phyloP scores from a whole-genome alignment of 2,113 vertebrate genomes.

The Hippocampus comes region DNA sequence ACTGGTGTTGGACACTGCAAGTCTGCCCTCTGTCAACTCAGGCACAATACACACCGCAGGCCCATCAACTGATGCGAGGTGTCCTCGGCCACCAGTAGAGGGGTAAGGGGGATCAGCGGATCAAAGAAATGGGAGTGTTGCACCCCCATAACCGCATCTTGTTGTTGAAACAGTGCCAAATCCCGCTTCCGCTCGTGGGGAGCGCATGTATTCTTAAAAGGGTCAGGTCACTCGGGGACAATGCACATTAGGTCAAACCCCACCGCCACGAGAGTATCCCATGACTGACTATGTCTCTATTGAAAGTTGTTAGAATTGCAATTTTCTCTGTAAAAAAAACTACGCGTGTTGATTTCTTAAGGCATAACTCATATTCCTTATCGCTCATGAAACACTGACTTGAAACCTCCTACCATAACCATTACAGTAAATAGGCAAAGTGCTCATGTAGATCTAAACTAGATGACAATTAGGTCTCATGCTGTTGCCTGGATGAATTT shows the following conservation, averaged over 20 bases:
- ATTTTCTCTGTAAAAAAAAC: constrained; percentile 10
- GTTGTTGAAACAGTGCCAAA: constrained; percentile 44
- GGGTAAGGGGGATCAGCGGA: constrained; percentile 46
- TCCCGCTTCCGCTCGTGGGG: constrained; percentile 32
- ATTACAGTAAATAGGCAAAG: not conserved
- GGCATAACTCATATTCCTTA: not conserved
- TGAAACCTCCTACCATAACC: not conserved
- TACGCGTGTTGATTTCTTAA: constrained; percentile 15
- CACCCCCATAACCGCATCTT: constrained; percentile 47
- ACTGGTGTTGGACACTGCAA: constrained; percentile 55
- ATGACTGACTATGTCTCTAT: constrained; percentile 18
- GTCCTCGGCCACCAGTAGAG: constrained; percentile 47
- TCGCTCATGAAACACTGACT: not conserved
- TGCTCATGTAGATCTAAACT: not conserved
- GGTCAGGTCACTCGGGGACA: constrained; percentile 47
- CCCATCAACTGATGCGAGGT: constrained; percentile 63
- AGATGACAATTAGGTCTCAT: constrained; percentile 7
- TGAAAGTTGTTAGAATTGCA: constrained; percentile 15
- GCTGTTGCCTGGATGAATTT: constrained; percentile 6
- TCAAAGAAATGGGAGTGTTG: constrained; percentile 37
- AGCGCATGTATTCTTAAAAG: constrained; percentile 51
- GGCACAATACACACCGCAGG: constrained; percentile 68
- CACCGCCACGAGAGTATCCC: constrained; percentile 23
- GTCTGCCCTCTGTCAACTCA: constrained; percentile 67
- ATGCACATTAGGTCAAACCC: constrained; percentile 42